Evolutionary conservation across 2,888 invertebrate genomes (phyloP).

Genomic region (Autographa gamma): DNA sequence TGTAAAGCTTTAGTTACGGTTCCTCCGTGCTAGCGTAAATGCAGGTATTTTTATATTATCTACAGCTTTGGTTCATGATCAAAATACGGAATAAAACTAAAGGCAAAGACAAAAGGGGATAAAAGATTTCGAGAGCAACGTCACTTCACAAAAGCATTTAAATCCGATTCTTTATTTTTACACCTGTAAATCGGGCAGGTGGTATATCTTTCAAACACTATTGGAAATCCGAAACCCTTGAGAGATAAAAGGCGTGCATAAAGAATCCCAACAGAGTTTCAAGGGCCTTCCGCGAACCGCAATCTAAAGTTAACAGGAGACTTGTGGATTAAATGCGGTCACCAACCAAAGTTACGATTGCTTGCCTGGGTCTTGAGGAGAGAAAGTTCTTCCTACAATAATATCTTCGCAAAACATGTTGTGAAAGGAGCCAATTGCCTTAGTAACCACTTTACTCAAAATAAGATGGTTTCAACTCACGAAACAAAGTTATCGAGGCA

Average conservation of each 20-base stretch:
- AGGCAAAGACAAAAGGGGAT: background rate
- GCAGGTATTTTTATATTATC: no score
- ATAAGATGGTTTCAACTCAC: background rate
- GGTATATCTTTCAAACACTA: background rate
- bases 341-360: constrained; percentile 10
- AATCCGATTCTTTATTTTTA: constrained; percentile 3
- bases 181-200: background rate
- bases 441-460: background rate
- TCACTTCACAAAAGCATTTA: background rate
- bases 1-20: no score
- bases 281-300: constrained; percentile 5
- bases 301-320: constrained; percentile 5
- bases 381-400: background rate
- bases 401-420: background rate
- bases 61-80: no score
- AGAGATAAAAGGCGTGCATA: constrained; percentile 1
- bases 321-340: constrained; percentile 8
- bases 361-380: background rate
- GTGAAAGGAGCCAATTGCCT: background rate
- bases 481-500: background rate
- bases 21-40: no score
- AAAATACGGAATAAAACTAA: background rate
- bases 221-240: background rate
- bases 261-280: constrained; percentile 5
- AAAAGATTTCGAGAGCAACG: background rate